Evolutionary conservation across 2,797 vertebrate species (phyloP).

Genomic region (Syngnathus acus): DNA sequence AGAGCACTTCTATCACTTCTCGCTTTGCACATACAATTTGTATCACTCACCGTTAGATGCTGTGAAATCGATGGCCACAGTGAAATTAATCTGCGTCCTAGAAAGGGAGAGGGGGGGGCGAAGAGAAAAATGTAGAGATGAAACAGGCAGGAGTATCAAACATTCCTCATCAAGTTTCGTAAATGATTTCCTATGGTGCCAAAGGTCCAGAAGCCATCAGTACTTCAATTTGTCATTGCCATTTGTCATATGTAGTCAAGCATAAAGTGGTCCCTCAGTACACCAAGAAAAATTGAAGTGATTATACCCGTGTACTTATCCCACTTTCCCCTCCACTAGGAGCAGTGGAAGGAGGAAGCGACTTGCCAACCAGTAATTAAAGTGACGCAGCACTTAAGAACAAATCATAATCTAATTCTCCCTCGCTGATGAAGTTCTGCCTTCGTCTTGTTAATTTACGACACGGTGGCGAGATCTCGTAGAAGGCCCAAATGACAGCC

Average conservation of each 20-base stretch:
- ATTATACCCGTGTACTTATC: conserved; percentile 16
- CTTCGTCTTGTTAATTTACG: conserved; percentile 42
- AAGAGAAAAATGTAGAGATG: conserved; percentile 17
- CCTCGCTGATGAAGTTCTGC: conserved; percentile 46
- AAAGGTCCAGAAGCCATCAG: not conserved
- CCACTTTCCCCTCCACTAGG: conserved; percentile 20
- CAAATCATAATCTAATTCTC: conserved; percentile 65
- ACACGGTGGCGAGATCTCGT: conserved; percentile 37
- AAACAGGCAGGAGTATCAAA: conserved; percentile 20
- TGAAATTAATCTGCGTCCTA: conserved; percentile 97
- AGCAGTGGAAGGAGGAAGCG: conserved; percentile 15
- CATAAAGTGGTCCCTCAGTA: conserved; percentile 1
- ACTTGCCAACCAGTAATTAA: conserved; percentile 52
- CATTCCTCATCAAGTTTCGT: conserved; percentile 1
- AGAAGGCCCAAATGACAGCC: conserved; percentile 21
- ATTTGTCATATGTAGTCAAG: not conserved
- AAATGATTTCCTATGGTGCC: conserved; percentile 2
- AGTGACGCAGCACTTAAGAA: conserved; percentile 56
- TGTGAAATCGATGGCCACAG: conserved; percentile 95
- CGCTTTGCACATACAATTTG: conserved; percentile 11
- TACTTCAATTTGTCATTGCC: not conserved
- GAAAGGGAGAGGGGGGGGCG: conserved; percentile 26
- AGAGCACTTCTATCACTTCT: conserved; percentile 33
- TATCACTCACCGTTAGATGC: conserved; percentile 90
- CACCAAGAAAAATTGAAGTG: conserved; percentile 18